Base-by-base conservation (phyloP, 1,140 invertebrate species). In the Bombyx mandarina region DNA sequence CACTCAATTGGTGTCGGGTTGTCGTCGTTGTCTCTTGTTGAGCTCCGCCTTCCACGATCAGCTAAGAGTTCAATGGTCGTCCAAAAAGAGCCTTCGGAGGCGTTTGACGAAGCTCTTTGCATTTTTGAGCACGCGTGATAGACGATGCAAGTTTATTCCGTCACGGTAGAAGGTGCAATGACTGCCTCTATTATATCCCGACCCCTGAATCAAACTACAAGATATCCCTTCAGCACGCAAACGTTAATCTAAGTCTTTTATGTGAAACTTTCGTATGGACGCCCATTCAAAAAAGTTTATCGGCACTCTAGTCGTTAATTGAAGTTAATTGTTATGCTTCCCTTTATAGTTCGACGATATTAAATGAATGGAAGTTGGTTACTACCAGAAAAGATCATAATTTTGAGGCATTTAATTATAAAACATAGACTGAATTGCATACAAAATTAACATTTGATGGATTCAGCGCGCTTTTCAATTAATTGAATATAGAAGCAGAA, bases 21-120 rank as follows among this genome's bases (percentile, higher is more conserved):
- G 52, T 86, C 75, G 51, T 85, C 82, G 35, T 61, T 65, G 57
- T 86, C 83, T 7, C 68, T 70, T 8, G 74, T 69, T 7, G 83
- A 85, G 12, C 69, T 57, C n/a, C 79, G 70, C 8, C 83, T 67
- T 18, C 78, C 79, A 6, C 81, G 73, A 26, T 77, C 88, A n/a
- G 86, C 86, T 8, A 89, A 71, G 35, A 89, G 72, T 56, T 89
- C 85, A 54, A 89, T 89, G 8, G 86, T 89, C 26, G 85, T 88
- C 87, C 87, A 89, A 59, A 89, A 88, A 8, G 82, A 79, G 42
- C 82, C 79, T 43, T 89, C 81, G 1, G 85, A 83, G 12, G 75
- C 69, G 62, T 70, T 81, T 22, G 86, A 88, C 26, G 71, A 69
- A 5, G 77, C 66, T 26, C 88, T 79, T 57, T 88, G 76, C 83